A percentile compares a stretch with the other conserved stretches of the same genome.
Evolutionary conservation across 2,888 invertebrate species (phyloP).

Genomic region (Hyalella azteca): DNA sequence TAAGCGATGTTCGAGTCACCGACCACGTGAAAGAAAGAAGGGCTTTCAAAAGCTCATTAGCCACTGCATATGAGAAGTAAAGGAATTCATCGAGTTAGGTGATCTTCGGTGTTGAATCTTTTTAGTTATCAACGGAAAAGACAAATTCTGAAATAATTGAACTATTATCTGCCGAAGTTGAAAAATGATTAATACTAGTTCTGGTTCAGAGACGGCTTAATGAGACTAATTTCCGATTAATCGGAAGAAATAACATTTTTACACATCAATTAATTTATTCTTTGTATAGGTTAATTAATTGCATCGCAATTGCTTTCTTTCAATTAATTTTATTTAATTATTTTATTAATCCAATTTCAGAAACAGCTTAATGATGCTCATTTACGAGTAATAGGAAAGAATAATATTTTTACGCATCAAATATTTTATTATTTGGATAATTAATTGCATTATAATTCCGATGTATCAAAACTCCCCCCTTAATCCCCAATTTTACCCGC

Average conservation of each 20-base stretch:
- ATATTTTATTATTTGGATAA: not conserved
- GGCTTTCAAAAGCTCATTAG: not conserved
- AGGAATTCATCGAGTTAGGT: not conserved
- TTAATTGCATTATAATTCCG: not conserved
- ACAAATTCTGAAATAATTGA: too few relatives aligned
- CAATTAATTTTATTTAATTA: too few relatives aligned
- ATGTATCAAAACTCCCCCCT: not conserved
- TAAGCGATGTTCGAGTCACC: not conserved
- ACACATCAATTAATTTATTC: too few relatives aligned
- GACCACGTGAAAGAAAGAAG: not conserved
- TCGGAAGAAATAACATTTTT: too few relatives aligned
- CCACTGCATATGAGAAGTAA: not conserved
- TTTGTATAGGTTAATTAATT: too few relatives aligned
- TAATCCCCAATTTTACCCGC: not conserved
- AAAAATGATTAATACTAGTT: too few relatives aligned
- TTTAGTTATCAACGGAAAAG: too few relatives aligned
- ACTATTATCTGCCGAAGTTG: too few relatives aligned
- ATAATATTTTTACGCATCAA: not conserved
- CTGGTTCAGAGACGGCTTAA: too few relatives aligned
- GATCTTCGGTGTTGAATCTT: too few relatives aligned
- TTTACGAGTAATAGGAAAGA: not conserved
- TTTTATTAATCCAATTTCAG: not conserved
- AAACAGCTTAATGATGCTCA: not conserved
- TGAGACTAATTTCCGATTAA: too few relatives aligned
- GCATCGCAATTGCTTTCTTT: too few relatives aligned